Evolutionary conservation across 1,140 invertebrate genomes (phyloP), one percentile per base, ranked within the genome.

Genomic region (Parasteatoda tepidariorum): DNA sequence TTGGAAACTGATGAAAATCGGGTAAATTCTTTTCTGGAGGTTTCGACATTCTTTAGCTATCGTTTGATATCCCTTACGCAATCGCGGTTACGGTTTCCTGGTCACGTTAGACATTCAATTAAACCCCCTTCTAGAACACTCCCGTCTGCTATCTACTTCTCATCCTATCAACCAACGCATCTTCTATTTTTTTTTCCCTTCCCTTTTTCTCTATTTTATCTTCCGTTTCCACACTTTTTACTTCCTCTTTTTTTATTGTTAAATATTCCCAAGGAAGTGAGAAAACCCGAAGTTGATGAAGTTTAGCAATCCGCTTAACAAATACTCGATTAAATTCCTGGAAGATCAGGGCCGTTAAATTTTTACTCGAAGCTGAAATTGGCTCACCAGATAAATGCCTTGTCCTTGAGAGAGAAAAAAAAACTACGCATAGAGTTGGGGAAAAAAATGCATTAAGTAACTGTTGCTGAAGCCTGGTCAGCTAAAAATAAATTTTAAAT

Each of bases 1-100:
- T 79, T 79, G 75, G 64, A 79, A 79, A 79, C 75, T 79, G 75
- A 79, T 79, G 75, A 79, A 79, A 79, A 79, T 79, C 75, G 48
- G 34, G 48, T 41, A 22, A 79, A 79, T 79, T 79, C 75, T 61
- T 79, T 79, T 68, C 75, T 33, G 30, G 22, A 41, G 75, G 62
- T 30, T 30, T 24, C 61, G 15, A 18, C 57, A 64, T 79, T 62
- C 59, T 79, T 79, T 33, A n/a, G 28, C 61, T 66, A n/a, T 33
- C 34, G 24, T 66, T 76, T 41, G 74, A 76, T 76, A 66, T 48
- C 34, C 57, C 59, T 48, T 28, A 26, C 66, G 34, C 54, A 28
- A 22, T 61, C 30, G 34, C 48, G 64, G 48, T 76, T 67, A 30
- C 59, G 75, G 41, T 66, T 18, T 33, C 75, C 48, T 79, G 64